Evolutionary conservation across 1,140 invertebrate genomes (phyloP).

Genomic region (Theocolax elegans): DNA sequence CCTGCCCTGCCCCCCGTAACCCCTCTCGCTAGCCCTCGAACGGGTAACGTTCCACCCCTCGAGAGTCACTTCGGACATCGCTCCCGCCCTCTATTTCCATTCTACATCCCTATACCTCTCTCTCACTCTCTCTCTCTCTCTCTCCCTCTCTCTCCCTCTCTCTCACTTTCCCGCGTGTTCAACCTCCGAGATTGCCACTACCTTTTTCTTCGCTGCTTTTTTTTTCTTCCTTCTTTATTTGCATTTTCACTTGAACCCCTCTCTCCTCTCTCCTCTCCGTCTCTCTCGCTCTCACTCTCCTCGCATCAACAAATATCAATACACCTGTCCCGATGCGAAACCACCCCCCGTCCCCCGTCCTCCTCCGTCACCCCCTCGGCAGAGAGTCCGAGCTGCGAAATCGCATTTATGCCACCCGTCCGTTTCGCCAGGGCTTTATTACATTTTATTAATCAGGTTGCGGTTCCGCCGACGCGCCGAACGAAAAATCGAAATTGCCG

Average conservation of each 20-base stretch:
- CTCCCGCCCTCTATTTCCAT: neutral
- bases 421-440: neutral
- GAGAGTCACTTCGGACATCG: constrained; percentile 33
- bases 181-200: neutral
- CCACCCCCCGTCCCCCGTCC: too few relatives aligned
- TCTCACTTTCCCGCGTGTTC: neutral
- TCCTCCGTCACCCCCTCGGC: too few relatives aligned
- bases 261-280: neutral
- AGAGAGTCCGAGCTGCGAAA: neutral
- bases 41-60: constrained; percentile 27
- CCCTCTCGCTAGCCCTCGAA: constrained; percentile 21
- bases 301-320: neutral
- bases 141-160: constrained; percentile 17
- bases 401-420: neutral
- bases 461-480: too few relatives aligned
- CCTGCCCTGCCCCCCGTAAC: constrained; percentile 13
- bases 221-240: neutral
- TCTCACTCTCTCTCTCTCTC: neutral
- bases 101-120: constrained; percentile 4
- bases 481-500: constrained; percentile 5
- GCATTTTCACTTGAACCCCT: too few relatives aligned
- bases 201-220: constrained; percentile 10
- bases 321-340: neutral
- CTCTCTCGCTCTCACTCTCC: neutral
- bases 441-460: constrained; percentile 18